These are phyloP conservation scores for Climacteris rufus DNA, from an alignment of 2,113 vertebrate genomes.

Conservation along the genomic window DNA sequence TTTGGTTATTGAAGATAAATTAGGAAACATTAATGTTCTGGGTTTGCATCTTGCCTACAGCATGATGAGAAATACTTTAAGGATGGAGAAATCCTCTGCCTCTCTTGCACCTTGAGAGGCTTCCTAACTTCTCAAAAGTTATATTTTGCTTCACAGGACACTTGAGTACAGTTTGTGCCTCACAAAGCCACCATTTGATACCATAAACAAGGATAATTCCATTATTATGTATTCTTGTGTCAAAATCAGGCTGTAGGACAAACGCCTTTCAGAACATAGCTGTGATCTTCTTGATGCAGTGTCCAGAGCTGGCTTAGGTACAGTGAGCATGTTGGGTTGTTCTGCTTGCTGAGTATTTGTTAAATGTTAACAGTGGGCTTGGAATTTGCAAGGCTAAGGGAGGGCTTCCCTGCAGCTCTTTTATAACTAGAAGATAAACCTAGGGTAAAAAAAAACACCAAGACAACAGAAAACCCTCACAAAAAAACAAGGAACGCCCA, in stretches of 20 bases:
- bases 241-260: not conserved
- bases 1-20: not conserved
- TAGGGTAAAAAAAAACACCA: not conserved
- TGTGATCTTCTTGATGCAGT: not conserved
- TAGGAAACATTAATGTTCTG: not conserved
- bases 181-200: not conserved
- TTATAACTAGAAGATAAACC: slow-evolving; percentile 7
- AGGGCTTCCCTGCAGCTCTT: not conserved
- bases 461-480: not conserved
- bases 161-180: not conserved
- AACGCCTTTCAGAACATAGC: not conserved
- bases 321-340: not conserved
- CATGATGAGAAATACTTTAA: not conserved
- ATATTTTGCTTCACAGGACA: not conserved
- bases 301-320: slow-evolving; percentile 12
- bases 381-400: not conserved
- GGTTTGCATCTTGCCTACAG: not conserved
- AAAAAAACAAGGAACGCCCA: slow-evolving; percentile 35
- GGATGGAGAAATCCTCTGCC: not conserved
- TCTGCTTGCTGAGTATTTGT: slow-evolving; percentile 26
- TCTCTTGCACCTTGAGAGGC: not conserved
- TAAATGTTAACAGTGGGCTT: slow-evolving; percentile 13
- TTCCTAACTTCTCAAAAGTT: not conserved
- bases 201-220: not conserved
- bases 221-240: not conserved